Evolutionary conservation across 2,113 vertebrate genomes (phyloP), one percentile per base, ranked within the genome.

Genomic region (Herpailurus yagouaroundi): DNA sequence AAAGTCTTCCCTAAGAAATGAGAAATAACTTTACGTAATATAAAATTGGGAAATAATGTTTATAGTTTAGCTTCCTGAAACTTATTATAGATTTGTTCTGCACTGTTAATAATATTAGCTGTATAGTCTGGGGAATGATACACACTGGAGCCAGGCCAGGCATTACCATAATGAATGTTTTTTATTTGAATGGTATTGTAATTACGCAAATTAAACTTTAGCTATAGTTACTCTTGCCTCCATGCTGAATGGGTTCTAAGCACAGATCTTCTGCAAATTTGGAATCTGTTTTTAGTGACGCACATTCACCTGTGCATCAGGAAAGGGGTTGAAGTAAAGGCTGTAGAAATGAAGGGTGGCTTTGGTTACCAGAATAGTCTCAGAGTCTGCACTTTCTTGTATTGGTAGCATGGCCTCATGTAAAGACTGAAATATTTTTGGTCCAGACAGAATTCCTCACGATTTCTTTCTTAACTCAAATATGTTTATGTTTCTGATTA

Each of bases 121-220:
- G 63, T 0, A 0, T 63, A 85, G 63, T 27, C 89, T 89, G 74
- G 80, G 50, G 66, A 76, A 84, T 55, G 86, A 94, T 96, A 74
- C 31, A 66, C 89, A 38, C 60, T 95, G 73, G 88, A 97, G 88
- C 23, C 50, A 96, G 29, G 55, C 55, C 81, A 97, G 25, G 13
- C 96, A 31, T 95, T 97, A 76, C 15, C 33, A 91, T 50, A 18
- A 79, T 91, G 45, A 89, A 41, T 63, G 45, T 7, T 90, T 94
- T 95, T 55, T 96, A 89, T 91, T 68, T 48, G 41, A 86, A 29
- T 0, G 0, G 33, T 64, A 57, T 60, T 94, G 41, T 41, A 97
- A 95, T 95, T 95, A 97, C 68, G 38, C 25, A 96, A 95, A 83
- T 90, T 66, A 69, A 97, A 97, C 96, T 66, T 97, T 55, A 76